Evolutionary conservation across 2,888 invertebrate genomes (phyloP).

Genomic region (Gerosis bhagava): DNA sequence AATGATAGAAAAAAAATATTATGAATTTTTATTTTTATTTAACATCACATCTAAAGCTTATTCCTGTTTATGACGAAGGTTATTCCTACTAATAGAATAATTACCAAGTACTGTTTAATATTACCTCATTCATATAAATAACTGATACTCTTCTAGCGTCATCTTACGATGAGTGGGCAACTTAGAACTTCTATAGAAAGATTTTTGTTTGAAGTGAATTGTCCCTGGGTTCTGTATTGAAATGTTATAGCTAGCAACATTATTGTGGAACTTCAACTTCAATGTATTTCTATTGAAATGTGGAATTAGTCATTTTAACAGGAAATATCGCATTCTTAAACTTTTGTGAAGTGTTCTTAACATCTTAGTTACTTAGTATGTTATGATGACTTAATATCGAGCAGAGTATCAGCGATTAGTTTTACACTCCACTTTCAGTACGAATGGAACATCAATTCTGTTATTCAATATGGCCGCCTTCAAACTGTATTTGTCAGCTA

Average conservation of each 20-base stretch:
- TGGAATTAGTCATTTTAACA: not conserved
- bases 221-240: too few relatives aligned
- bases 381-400: slow-evolving; percentile 4
- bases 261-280: slow-evolving; percentile 1
- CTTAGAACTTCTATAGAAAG: too few relatives aligned
- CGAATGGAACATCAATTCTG: slow-evolving; percentile 25
- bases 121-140: too few relatives aligned
- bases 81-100: too few relatives aligned
- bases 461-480: slow-evolving; percentile 39
- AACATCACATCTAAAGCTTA: too few relatives aligned
- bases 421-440: not conserved
- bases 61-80: too few relatives aligned
- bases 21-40: too few relatives aligned
- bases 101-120: too few relatives aligned
- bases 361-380: not conserved
- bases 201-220: not conserved
- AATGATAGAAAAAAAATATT: too few relatives aligned
- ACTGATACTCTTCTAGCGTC: too few relatives aligned
- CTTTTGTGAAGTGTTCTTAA: not conserved
- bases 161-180: too few relatives aligned
- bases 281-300: not conserved
- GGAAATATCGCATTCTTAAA: slow-evolving; percentile 7
- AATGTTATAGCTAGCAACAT: not conserved
- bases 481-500: slow-evolving; percentile 38
- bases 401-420: slow-evolving; percentile 12